These are phyloP conservation scores for Schizaphis graminum DNA, from an alignment of 2,888 invertebrate genomes.

Conservation along the genomic window DNA sequence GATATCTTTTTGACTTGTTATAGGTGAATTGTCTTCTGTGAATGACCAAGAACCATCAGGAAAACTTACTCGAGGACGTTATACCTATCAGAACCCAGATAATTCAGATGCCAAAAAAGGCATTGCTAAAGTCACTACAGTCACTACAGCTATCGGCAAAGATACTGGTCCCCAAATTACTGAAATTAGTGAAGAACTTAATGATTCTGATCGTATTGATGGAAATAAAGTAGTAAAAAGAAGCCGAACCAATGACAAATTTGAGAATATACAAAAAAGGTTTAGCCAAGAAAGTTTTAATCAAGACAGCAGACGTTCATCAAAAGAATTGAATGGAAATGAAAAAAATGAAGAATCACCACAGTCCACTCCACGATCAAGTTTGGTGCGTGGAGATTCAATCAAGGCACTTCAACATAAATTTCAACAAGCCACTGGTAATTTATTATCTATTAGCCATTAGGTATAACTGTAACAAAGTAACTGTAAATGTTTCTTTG, in stretches of 20 bases:
- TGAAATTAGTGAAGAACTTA: conserved; percentile 45
- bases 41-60: conserved; percentile 80
- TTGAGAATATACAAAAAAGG: conserved; percentile 58
- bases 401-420: conserved; percentile 85
- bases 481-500: background rate
- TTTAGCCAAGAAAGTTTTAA: conserved; percentile 58
- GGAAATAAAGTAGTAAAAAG: conserved; percentile 41
- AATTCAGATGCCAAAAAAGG: conserved; percentile 34
- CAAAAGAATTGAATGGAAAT: conserved; percentile 63
- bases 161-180: conserved; percentile 49
- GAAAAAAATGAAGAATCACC: conserved; percentile 52
- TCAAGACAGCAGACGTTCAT: conserved; percentile 53
- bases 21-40: conserved; percentile 81
- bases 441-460: background rate
- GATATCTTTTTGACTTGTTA: conserved; percentile 66
- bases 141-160: conserved; percentile 36
- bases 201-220: background rate
- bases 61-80: conserved; percentile 79
- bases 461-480: background rate
- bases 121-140: conserved; percentile 52
- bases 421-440: conserved; percentile 80
- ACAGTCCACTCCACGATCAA: conserved; percentile 67
- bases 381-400: conserved; percentile 74
- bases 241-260: conserved; percentile 54
- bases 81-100: conserved; percentile 72